Conservation (phyloP, 2,113 vertebrate genomes). For the Tragelaphus scriptus region DNA sequence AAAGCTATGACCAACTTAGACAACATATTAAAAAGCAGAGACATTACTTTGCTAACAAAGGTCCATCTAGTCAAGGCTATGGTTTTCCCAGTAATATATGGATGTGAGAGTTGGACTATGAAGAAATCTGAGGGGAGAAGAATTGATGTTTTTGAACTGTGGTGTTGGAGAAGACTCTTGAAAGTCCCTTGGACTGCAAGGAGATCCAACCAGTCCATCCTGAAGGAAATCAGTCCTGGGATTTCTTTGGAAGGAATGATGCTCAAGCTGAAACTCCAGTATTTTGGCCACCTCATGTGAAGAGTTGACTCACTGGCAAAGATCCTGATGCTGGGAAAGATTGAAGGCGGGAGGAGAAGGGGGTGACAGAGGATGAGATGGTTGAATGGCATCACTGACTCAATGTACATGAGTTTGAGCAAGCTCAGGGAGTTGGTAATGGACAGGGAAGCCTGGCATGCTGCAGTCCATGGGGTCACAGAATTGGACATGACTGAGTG, state of each 20-base stretch:
- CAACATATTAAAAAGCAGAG: not conserved
- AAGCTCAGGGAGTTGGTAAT: not conserved
- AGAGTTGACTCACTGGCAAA: not conserved
- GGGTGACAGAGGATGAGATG: not conserved
- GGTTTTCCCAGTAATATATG: not conserved
- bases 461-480: not conserved
- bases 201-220: not conserved
- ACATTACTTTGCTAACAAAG: not conserved
- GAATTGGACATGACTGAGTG: not conserved
- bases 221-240: not conserved
- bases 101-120: not conserved
- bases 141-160: not conserved
- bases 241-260: not conserved
- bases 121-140: not conserved
- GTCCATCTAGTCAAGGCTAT: not conserved
- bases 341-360: not conserved
- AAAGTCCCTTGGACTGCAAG: not conserved
- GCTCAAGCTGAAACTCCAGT: not conserved
- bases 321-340: not conserved
- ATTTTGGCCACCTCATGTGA: not conserved
- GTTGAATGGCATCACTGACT: not conserved
- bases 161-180: not conserved
- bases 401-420: not conserved
- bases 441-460: not conserved
- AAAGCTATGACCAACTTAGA: not conserved